phyloP scores from a whole-genome alignment of 2,888 invertebrate species.

The Drosophila infuscata region DNA sequence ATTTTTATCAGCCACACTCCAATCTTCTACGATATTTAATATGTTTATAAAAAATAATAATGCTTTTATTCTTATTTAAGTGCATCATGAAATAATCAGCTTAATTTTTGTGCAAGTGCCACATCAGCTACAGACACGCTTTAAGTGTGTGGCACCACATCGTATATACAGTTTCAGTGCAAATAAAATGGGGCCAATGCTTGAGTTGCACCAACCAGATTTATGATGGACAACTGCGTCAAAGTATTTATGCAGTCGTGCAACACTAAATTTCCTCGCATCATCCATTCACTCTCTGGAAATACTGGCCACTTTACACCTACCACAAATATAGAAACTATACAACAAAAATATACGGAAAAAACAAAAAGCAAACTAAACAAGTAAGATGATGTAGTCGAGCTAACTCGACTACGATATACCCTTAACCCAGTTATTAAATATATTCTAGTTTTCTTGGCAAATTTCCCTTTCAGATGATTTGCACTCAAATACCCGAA shows the following conservation, averaged over 20 bases:
- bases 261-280: not conserved
- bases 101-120: not conserved
- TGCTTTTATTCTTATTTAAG: not conserved
- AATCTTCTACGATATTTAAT: not conserved
- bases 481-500: too few relatives aligned
- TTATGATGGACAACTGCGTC: conserved; percentile 63
- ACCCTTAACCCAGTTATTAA: too few relatives aligned
- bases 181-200: conserved; percentile 51
- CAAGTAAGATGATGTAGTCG: too few relatives aligned
- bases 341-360: conserved; percentile 17
- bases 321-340: conserved; percentile 51
- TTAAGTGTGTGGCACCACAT: conserved; percentile 31
- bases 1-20: not conserved
- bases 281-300: not conserved
- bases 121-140: not conserved
- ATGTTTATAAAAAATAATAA: not conserved
- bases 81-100: not conserved
- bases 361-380: not conserved
- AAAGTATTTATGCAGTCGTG: conserved; percentile 54
- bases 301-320: conserved; percentile 55
- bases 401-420: too few relatives aligned
- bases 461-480: too few relatives aligned
- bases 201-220: conserved; percentile 55
- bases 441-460: too few relatives aligned
- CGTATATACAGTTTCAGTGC: conserved; percentile 36